A percentile compares a stretch with the other conserved stretches of the same genome.
These are phyloP conservation scores for Saccostrea echinata DNA, from an alignment of 1,140 invertebrate genomes.

Conservation along the genomic window DNA sequence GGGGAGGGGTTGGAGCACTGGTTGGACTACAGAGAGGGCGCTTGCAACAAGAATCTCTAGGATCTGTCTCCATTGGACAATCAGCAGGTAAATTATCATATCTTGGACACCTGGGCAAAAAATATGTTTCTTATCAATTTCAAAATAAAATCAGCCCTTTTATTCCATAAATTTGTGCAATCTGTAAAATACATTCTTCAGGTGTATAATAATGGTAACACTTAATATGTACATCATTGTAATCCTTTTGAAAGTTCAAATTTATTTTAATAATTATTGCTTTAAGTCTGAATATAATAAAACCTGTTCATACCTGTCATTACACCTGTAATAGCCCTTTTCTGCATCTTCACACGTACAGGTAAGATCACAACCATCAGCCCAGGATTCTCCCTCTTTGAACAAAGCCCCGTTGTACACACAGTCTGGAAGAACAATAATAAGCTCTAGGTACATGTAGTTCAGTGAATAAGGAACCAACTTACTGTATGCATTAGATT, in stretches of 20 bases:
- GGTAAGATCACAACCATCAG: conserved; percentile 69
- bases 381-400: conserved; percentile 65
- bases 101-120: conserved; percentile 65
- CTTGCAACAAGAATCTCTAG: conserved; percentile 67
- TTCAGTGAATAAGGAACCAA: too few relatives aligned
- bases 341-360: conserved; percentile 70
- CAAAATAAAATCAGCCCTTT: neutral
- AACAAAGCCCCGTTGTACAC: conserved; percentile 68
- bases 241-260: too few relatives aligned
- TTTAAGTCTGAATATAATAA: too few relatives aligned
- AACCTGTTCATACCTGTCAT: conserved; percentile 62
- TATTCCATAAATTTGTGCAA: too few relatives aligned
- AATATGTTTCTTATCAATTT: neutral
- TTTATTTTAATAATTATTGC: too few relatives aligned
- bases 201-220: too few relatives aligned
- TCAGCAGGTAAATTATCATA: conserved; percentile 66
- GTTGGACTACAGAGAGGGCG: conserved; percentile 64
- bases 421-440: conserved; percentile 48
- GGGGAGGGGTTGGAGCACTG: conserved; percentile 50
- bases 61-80: conserved; percentile 68
- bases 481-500: too few relatives aligned
- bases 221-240: too few relatives aligned
- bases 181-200: too few relatives aligned
- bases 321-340: conserved; percentile 68
- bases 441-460: too few relatives aligned